Evolutionary conservation across 2,888 invertebrate species (phyloP).

Genomic region (Exephanes ischioxanthus): DNA sequence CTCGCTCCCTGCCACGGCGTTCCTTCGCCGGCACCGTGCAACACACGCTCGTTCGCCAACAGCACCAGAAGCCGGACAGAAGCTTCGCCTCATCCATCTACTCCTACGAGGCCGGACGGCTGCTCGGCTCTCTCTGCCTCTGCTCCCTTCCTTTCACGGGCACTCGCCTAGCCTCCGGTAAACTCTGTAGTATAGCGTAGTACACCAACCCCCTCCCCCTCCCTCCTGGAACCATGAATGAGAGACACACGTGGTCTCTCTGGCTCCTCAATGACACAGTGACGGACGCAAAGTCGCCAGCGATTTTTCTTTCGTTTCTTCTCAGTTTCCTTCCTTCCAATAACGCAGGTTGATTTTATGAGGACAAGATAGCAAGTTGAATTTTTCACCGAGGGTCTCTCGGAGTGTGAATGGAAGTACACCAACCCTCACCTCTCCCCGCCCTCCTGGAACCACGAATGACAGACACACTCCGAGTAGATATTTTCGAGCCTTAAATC

Average conservation of each 20-base stretch:
- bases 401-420: slow-evolving; percentile 18
- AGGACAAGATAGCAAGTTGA: background rate
- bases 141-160: slow-evolving; percentile 64
- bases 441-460: slow-evolving; percentile 77
- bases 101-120: slow-evolving; percentile 23
- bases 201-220: slow-evolving; percentile 61
- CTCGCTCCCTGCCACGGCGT: slow-evolving; percentile 39
- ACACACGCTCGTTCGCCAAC: slow-evolving; percentile 40
- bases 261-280: slow-evolving; percentile 47
- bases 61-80: slow-evolving; percentile 49
- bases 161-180: slow-evolving; percentile 57
- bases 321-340: background rate
- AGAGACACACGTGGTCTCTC: slow-evolving; percentile 76
- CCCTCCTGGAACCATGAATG: slow-evolving; percentile 78
- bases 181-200: slow-evolving; percentile 45
- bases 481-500: too few species aligned
- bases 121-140: slow-evolving; percentile 32
- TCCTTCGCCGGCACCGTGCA: slow-evolving; percentile 25
- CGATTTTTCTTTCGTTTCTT: background rate
- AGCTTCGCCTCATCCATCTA: slow-evolving; percentile 67
- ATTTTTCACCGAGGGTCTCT: background rate
- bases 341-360: background rate
- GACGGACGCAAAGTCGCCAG: too few species aligned
- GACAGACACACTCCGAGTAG: slow-evolving; percentile 70
- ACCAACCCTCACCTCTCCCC: slow-evolving; percentile 35